phyloP scores from a whole-genome alignment of 1,140 invertebrate species.

The Tenebrio molitor region DNA sequence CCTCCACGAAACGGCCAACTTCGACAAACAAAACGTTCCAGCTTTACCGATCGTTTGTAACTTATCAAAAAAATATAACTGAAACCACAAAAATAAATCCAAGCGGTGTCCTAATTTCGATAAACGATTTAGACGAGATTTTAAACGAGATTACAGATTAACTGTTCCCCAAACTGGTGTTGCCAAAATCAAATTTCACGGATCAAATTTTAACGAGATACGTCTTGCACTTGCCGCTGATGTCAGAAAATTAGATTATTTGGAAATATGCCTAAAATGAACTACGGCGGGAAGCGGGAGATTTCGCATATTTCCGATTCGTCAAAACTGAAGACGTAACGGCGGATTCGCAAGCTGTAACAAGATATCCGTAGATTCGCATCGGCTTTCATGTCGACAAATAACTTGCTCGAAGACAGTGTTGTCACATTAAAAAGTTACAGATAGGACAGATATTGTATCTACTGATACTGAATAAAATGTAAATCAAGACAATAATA shows the following conservation, averaged over 20 bases:
- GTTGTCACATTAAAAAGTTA: background rate
- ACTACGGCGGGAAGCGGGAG: background rate
- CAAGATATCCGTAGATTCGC: background rate
- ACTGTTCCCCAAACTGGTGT: too few relatives aligned
- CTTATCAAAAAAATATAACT: too few relatives aligned
- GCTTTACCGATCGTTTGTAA: too few relatives aligned
- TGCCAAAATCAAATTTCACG: too few relatives aligned
- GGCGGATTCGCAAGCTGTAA: background rate
- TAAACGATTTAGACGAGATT: too few relatives aligned
- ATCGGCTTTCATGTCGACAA: background rate
- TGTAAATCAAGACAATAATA: too few relatives aligned
- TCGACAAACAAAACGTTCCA: too few relatives aligned
- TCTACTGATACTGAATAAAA: too few relatives aligned
- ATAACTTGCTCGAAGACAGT: background rate
- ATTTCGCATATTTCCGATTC: background rate
- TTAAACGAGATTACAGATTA: too few relatives aligned
- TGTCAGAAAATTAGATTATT: background rate
- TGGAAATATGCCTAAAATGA: background rate
- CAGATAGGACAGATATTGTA: background rate
- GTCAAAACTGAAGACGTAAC: background rate
- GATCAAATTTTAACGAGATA: background rate
- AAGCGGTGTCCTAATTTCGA: too few relatives aligned
- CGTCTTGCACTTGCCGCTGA: background rate
- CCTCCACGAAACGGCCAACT: slow-evolving; percentile 15
- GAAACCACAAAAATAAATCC: too few relatives aligned